Evolutionary conservation across 1,140 invertebrate genomes (phyloP).

Genomic region (Leptinotarsa undecemlineata): DNA sequence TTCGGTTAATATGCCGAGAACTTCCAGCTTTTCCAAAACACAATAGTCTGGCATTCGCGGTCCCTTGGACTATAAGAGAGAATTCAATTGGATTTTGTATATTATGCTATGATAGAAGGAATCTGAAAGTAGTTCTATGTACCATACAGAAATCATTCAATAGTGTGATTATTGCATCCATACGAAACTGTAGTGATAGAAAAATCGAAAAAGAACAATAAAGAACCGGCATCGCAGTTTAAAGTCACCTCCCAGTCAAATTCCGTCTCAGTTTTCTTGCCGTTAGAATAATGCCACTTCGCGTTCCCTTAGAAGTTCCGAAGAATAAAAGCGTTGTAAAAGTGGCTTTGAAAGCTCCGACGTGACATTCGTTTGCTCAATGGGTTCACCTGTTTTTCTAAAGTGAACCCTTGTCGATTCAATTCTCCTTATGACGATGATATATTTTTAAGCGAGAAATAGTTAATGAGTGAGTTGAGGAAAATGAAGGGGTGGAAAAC

Average conservation of each 20-base stretch:
- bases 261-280: background rate
- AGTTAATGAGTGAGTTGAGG: too few relatives aligned
- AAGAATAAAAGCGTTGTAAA: conserved; percentile 2
- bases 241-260: background rate
- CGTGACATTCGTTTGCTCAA: background rate
- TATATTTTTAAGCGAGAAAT: too few relatives aligned
- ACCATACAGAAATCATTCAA: too few relatives aligned
- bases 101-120: too few relatives aligned
- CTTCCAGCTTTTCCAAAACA: too few relatives aligned
- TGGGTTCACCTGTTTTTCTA: background rate
- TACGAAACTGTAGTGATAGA: background rate
- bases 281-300: background rate
- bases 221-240: background rate
- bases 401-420: background rate
- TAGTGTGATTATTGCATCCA: too few relatives aligned
- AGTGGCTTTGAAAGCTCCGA: background rate
- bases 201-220: background rate
- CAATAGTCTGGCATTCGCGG: too few relatives aligned
- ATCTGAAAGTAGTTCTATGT: too few relatives aligned
- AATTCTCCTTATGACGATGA: background rate
- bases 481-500: too few relatives aligned
- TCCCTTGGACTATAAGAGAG: too few relatives aligned
- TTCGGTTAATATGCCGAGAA: too few relatives aligned
- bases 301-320: background rate
- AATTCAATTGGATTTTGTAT: too few relatives aligned